A percentile compares a stretch with the other conserved stretches of the same genome.
phyloP scores from a whole-genome alignment of 2,888 invertebrate species.

The Apotomis capreana region DNA sequence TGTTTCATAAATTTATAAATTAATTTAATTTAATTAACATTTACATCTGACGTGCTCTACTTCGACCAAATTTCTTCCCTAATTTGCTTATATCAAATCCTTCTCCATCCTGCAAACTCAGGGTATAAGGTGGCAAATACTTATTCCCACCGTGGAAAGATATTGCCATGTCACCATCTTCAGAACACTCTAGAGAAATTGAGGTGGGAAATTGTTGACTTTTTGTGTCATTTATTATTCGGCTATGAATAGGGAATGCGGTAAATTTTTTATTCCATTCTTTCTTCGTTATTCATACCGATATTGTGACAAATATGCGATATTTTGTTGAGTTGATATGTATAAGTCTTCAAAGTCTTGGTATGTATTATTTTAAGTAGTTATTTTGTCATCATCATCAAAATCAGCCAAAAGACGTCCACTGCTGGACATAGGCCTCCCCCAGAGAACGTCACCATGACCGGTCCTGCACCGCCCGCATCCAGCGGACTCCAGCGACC shows the following conservation, averaged over 20 bases:
- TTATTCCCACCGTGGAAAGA: constrained; percentile 23
- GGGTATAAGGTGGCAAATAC: not conserved
- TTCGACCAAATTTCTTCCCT: not conserved
- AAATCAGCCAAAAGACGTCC: too few species aligned
- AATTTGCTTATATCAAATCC: not conserved
- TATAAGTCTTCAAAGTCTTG: too few species aligned
- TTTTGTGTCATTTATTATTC: constrained; percentile 40
- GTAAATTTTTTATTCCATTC: constrained; percentile 32
- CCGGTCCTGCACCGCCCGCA: too few species aligned
- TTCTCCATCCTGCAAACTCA: not conserved
- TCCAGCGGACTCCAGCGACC: too few species aligned
- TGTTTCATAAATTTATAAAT: too few species aligned
- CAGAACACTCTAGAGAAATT: constrained; percentile 29
- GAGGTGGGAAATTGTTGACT: constrained; percentile 37
- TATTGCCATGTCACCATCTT: constrained; percentile 30
- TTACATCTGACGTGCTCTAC: not conserved
- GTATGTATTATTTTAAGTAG: not conserved
- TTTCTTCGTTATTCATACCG: constrained; percentile 17
- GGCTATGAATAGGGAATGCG: constrained; percentile 33
- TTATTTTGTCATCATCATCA: too few species aligned
- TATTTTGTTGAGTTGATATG: not conserved
- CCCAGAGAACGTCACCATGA: too few species aligned
- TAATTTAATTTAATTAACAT: too few species aligned
- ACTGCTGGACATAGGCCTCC: too few species aligned
- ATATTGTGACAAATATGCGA: constrained; percentile 11